Percentiles rank a stretch among this genome's conserved stretches.
Evolutionary conservation across 1,140 invertebrate species (phyloP).

Genomic region (Batillaria attramentaria): DNA sequence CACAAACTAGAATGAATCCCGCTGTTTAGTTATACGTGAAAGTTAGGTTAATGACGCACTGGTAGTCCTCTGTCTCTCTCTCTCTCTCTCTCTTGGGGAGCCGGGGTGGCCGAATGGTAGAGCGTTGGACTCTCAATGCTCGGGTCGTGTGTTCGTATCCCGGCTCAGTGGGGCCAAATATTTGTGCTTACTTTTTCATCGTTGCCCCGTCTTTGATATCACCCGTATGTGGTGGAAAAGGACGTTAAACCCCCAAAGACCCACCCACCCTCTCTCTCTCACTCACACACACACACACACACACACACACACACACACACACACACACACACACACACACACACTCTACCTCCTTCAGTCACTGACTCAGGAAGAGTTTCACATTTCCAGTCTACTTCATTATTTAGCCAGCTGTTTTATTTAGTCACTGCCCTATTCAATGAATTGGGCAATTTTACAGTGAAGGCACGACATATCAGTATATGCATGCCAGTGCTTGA

Average conservation of each 20-base stretch:
- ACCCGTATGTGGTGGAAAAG: no score
- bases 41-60: no score
- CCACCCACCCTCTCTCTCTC: not conserved
- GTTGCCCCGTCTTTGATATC: no score
- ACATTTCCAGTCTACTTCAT: not conserved
- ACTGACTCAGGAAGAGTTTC: not conserved
- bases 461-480: not conserved
- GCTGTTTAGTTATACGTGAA: no score
- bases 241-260: not conserved
- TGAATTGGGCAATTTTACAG: not conserved
- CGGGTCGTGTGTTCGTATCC: no score
- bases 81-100: no score
- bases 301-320: conserved; percentile 30
- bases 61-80: no score
- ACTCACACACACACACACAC: conserved; percentile 16
- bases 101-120: no score
- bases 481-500: not conserved
- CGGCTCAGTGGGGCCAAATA: not conserved
- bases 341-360: conserved; percentile 36
- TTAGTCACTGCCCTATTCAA: no score
- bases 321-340: conserved; percentile 32
- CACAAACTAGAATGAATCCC: no score
- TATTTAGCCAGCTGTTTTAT: no score
- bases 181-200: no score
- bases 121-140: not conserved